Conservation (phyloP, 2,113 vertebrate genomes). For the Gallinago media region DNA sequence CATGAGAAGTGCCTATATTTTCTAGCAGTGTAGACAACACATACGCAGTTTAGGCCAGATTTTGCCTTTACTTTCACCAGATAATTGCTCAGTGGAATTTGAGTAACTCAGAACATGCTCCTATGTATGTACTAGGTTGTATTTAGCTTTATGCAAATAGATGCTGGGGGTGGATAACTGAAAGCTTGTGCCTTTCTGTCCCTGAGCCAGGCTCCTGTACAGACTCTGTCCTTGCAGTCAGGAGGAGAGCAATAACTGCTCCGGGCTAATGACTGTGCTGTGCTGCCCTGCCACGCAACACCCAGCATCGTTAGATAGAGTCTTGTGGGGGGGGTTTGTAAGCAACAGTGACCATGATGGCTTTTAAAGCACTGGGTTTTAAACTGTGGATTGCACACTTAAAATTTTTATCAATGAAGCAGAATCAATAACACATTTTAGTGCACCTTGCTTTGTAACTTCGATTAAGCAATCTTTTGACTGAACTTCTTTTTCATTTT, state of each 20-base stretch:
- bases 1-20: background rate
- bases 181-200: background rate
- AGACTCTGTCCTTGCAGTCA: background rate
- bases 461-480: background rate
- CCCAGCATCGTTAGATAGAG: background rate
- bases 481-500: background rate
- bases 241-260: background rate
- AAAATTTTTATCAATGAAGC: background rate
- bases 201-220: background rate
- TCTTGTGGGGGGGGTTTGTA: background rate
- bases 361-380: background rate
- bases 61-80: background rate
- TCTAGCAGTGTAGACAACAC: background rate
- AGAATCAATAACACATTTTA: background rate
- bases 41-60: background rate
- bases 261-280: background rate
- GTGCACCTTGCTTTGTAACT: background rate
- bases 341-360: background rate
- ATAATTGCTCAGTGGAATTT: background rate
- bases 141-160: slow-evolving; percentile 15
- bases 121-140: background rate
- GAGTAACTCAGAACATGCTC: background rate
- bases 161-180: fast-evolving
- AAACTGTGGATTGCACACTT: background rate
- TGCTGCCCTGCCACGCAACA: background rate